These are phyloP conservation scores for Podargus strigoides DNA, from an alignment of 2,797 vertebrate genomes.

Conservation along the genomic window DNA sequence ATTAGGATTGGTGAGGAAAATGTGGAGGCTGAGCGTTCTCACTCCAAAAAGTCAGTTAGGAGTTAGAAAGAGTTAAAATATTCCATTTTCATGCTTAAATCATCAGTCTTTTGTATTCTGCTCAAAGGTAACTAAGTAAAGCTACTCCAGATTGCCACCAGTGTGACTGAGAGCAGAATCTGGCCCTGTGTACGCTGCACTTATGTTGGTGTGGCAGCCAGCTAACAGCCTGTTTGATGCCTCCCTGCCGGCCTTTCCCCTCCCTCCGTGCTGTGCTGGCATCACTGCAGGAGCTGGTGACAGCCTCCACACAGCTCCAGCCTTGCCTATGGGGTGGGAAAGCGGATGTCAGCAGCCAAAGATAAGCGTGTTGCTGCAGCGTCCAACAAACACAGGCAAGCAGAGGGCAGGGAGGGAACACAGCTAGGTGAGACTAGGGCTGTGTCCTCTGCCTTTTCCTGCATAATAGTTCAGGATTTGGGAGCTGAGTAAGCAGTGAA, in stretches of 20 bases:
- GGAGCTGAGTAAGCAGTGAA: neutral
- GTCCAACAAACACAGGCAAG: neutral
- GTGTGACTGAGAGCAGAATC: neutral
- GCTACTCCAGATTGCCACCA: neutral
- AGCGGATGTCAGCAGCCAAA: neutral
- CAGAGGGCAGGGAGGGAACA: neutral
- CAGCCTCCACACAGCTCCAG: neutral
- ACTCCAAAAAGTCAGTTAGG: neutral
- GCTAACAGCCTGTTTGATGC: neutral
- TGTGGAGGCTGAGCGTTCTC: neutral
- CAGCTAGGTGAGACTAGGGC: neutral
- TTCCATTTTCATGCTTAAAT: neutral
- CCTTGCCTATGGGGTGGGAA: neutral
- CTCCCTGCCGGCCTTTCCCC: neutral
- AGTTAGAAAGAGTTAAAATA: neutral
- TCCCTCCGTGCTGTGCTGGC: neutral
- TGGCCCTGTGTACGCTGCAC: fast-evolving
- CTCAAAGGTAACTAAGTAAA: neutral
- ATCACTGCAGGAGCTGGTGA: neutral
- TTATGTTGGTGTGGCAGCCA: neutral
- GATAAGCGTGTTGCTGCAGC: neutral
- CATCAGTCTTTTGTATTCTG: neutral
- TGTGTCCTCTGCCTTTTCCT: neutral
- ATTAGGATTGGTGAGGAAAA: neutral
- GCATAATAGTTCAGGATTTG: neutral